Conservation (phyloP, 1,140 invertebrate species). For the Nasonia vitripennis region DNA sequence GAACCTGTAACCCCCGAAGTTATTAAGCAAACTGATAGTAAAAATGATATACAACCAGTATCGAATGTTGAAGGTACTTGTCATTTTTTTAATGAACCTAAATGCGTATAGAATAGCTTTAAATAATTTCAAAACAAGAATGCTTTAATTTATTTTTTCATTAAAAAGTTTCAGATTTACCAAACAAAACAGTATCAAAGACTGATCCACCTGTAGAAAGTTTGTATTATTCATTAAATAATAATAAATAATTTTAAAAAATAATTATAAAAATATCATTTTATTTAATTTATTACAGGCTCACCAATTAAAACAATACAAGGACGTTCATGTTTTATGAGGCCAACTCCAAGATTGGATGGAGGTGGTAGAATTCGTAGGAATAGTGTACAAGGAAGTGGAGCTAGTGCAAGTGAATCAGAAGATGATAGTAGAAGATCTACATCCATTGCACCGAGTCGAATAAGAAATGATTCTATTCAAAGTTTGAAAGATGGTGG, state of each 20-base stretch:
- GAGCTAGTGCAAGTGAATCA: conserved; percentile 71
- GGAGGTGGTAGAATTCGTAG: conserved; percentile 68
- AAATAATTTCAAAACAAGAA: conserved; percentile 1
- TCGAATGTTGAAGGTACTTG: conserved; percentile 17
- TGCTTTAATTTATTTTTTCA: background rate
- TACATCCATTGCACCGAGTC: conserved; percentile 51
- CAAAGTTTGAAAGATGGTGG: conserved; percentile 60
- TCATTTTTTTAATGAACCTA: conserved; percentile 16
- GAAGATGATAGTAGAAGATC: conserved; percentile 70
- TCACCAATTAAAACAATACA: conserved; percentile 61
- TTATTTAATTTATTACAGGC: conserved; percentile 46
- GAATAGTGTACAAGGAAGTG: conserved; percentile 73
- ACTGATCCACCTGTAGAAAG: conserved; percentile 1
- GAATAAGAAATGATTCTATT: conserved; percentile 70
- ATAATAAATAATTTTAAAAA: background rate
- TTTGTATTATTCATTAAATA: background rate
- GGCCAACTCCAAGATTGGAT: conserved; percentile 69
- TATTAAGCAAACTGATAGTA: background rate
- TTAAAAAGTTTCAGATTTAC: background rate
- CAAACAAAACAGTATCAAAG: background rate
- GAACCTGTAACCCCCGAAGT: background rate
- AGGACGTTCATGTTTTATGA: conserved; percentile 67
- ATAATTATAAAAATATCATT: background rate
- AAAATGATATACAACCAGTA: conserved; percentile 14
- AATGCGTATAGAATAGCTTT: conserved; percentile 21